Conservation (phyloP, 1,140 invertebrate species). For the Ylistrum balloti region DNA sequence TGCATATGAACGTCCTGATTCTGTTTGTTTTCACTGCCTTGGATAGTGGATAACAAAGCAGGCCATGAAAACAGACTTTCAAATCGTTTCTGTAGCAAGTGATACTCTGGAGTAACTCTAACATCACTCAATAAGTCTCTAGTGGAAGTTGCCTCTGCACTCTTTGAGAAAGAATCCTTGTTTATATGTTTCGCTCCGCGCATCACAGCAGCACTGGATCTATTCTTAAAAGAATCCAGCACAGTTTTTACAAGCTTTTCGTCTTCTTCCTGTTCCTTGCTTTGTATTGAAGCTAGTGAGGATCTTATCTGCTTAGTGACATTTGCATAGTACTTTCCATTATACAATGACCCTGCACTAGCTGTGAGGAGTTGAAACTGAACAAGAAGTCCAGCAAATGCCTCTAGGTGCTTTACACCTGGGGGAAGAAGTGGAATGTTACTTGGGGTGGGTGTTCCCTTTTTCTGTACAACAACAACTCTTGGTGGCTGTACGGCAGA, state of each 20-base stretch:
- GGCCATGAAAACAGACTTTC: slow-evolving; percentile 71
- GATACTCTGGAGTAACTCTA: slow-evolving; percentile 60
- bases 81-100: slow-evolving; percentile 68
- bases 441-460: not conserved
- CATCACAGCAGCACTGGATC: slow-evolving; percentile 1
- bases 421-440: slow-evolving; percentile 47
- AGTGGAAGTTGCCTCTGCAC: not conserved
- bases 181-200: not conserved
- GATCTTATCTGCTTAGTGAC: not conserved
- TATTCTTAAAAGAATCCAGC: not conserved
- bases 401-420: slow-evolving; percentile 45
- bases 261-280: not conserved
- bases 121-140: slow-evolving; percentile 52
- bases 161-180: not conserved
- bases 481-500: not conserved
- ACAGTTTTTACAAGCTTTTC: not conserved
- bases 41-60: slow-evolving; percentile 66
- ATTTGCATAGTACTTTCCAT: slow-evolving; percentile 45
- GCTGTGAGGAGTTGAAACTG: slow-evolving; percentile 47
- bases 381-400: slow-evolving; percentile 45
- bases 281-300: not conserved
- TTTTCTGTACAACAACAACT: slow-evolving; percentile 8
- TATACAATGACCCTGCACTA: slow-evolving; percentile 41
- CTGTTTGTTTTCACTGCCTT: not conserved
- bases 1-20: not conserved